A percentile compares a stretch with the other conserved stretches of the same genome.
Evolutionary conservation across 2,113 vertebrate species (phyloP).

Genomic region (Poicephalus meyeri): DNA sequence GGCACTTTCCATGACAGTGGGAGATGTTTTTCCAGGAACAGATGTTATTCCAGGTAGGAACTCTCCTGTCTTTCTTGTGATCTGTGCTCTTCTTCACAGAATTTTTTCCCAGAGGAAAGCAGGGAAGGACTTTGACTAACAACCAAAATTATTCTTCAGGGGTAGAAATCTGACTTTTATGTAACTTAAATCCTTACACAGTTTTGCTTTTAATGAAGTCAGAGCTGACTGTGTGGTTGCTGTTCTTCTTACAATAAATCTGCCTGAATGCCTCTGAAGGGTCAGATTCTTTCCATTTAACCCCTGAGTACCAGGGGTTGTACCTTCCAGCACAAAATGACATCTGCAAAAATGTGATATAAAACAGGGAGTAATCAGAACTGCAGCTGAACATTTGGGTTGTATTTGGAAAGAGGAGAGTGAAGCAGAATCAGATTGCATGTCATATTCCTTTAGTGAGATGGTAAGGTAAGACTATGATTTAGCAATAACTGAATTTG

Average conservation of each 20-base stretch:
- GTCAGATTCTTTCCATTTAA: neutral
- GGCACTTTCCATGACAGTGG: neutral
- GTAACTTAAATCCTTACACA: neutral
- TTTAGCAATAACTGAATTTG: too few relatives aligned
- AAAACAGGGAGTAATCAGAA: conserved; percentile 26
- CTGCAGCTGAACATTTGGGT: neutral
- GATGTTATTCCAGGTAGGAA: neutral
- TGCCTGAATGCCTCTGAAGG: neutral
- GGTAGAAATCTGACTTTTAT: conserved; percentile 25
- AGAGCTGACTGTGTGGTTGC: neutral
- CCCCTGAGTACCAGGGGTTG: neutral
- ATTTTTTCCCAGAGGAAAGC: neutral
- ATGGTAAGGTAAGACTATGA: neutral
- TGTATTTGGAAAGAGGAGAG: neutral
- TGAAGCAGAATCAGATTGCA: conserved; percentile 10
- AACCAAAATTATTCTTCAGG: conserved; percentile 31
- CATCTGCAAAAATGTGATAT: neutral
- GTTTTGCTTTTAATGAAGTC: conserved; percentile 2
- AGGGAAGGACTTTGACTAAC: conserved; percentile 11
- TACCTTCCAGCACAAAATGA: neutral
- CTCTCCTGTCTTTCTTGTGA: neutral
- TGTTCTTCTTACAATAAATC: neutral
- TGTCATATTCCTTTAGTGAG: neutral
- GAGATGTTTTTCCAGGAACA: neutral
- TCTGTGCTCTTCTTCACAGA: neutral